A percentile compares a stretch with the other conserved stretches of the same genome.
Evolutionary conservation across 2,888 invertebrate genomes (phyloP).

Genomic region (Megamerina dolium): DNA sequence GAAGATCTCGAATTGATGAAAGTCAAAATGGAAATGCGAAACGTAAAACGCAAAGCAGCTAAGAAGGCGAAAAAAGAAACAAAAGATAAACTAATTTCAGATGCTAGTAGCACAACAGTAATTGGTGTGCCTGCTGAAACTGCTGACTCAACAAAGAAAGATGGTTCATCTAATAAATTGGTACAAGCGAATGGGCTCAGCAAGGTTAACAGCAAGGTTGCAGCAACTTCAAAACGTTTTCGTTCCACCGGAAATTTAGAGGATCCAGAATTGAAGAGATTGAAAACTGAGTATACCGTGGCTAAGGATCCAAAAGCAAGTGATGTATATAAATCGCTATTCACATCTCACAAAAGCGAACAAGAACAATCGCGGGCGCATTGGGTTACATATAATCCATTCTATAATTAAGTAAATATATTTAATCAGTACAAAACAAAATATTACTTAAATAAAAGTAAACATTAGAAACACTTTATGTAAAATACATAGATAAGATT

Average conservation of each 20-base stretch:
- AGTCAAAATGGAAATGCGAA: constrained; percentile 60
- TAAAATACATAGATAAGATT: no score
- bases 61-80: constrained; percentile 54
- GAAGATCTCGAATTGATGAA: constrained; percentile 61
- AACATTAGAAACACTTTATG: no score
- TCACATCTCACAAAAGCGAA: constrained; percentile 84
- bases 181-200: neutral
- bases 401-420: constrained; percentile 82
- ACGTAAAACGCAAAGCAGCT: constrained; percentile 61
- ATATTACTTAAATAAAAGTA: no score
- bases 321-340: constrained; percentile 90
- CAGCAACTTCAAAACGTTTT: constrained; percentile 16
- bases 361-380: constrained; percentile 83
- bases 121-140: neutral
- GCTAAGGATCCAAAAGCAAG: constrained; percentile 86
- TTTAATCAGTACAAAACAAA: no score
- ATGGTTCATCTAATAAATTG: neutral
- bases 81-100: constrained; percentile 11
- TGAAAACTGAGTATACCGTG: constrained; percentile 75
- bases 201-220: no score
- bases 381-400: constrained; percentile 98
- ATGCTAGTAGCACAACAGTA: neutral
- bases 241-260: constrained; percentile 37
- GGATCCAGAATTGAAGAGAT: constrained; percentile 70
- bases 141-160: constrained; percentile 12